Conservation (phyloP, 30 jellyfish, hydroid and myxozoan genomes). For the Nemopilema nomurai region DNA sequence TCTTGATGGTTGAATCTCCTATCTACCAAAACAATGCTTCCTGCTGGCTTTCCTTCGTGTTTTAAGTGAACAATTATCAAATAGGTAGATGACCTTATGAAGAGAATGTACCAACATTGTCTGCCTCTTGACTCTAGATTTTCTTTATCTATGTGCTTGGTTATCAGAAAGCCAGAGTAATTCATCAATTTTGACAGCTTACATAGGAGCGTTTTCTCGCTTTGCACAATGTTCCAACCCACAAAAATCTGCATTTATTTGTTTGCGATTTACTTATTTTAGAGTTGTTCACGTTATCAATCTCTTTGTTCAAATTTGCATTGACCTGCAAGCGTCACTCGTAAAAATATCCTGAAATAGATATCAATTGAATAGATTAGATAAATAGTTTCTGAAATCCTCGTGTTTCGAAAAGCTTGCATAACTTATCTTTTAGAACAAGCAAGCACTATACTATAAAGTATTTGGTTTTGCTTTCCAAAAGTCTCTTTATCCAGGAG, state of each 20-base stretch:
- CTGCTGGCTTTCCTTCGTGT: background rate
- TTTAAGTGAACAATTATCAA: background rate
- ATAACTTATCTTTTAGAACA: no score
- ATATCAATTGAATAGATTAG: no score
- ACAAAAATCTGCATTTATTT: background rate
- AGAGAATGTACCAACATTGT: background rate
- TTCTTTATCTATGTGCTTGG: background rate
- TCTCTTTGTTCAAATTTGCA: no score
- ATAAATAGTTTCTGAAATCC: no score
- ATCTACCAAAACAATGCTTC: background rate
- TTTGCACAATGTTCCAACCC: background rate
- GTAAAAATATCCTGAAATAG: no score
- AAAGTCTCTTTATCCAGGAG: no score
- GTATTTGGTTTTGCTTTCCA: no score
- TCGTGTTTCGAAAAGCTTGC: no score
- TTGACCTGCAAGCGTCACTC: no score
- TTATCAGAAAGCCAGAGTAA: background rate
- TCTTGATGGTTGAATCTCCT: constrained; percentile 19
- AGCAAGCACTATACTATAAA: no score
- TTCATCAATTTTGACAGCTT: background rate
- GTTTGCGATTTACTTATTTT: background rate
- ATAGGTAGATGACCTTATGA: background rate
- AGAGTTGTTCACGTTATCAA: no score
- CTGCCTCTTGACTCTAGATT: background rate
- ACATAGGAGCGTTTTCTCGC: background rate